Conservation (phyloP, 2,888 invertebrate genomes). For the Xanthia icteritia region DNA sequence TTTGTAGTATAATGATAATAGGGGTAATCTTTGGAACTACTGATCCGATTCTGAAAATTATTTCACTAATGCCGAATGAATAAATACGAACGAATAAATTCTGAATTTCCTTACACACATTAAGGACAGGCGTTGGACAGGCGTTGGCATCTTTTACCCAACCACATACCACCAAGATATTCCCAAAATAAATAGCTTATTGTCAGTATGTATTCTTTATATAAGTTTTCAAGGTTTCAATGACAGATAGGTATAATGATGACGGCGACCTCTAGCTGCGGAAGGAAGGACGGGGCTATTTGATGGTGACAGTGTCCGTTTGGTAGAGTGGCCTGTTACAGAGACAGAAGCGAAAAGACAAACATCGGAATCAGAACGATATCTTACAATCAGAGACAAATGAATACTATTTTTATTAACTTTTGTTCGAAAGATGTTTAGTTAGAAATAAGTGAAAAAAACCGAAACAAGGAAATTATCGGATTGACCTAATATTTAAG, state of each 20-base stretch:
- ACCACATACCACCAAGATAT: background rate
- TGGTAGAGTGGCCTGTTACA: background rate
- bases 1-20: no score
- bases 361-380: background rate
- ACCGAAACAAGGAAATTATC: background rate
- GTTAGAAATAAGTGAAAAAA: background rate
- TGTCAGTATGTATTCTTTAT: constrained; percentile 24
- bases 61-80: no score
- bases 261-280: constrained; percentile 59
- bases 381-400: background rate
- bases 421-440: background rate
- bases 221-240: constrained; percentile 54
- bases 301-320: constrained; percentile 66
- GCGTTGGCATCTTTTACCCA: background rate
- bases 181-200: constrained; percentile 27
- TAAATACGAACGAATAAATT: no score
- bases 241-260: constrained; percentile 58
- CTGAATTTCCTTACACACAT: background rate
- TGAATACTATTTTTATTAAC: background rate
- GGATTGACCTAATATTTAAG: background rate
- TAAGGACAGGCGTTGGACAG: no score
- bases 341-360: background rate
- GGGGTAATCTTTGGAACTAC: no score
- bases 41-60: no score
- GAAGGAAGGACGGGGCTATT: constrained; percentile 64